phyloP scores from a whole-genome alignment of 2,113 vertebrate genomes.

The Chiloscyllium plagiosum region DNA sequence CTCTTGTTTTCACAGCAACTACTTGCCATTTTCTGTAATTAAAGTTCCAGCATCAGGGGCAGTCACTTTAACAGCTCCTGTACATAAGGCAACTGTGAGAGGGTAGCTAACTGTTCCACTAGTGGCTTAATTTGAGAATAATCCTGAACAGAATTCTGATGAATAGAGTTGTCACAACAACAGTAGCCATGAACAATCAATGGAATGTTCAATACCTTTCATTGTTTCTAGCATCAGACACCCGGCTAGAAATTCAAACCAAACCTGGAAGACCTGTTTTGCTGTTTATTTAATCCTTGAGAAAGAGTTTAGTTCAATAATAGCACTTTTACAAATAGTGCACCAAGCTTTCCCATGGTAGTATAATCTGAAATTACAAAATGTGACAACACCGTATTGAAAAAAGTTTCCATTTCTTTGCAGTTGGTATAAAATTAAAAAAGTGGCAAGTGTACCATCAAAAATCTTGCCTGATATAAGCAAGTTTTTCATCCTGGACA shows the following conservation, averaged over 20 bases:
- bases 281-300: not conserved
- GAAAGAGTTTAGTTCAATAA: not conserved
- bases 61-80: no score
- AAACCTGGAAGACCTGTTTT: not conserved
- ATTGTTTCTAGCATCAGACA: not conserved
- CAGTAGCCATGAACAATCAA: not conserved
- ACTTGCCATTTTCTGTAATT: no score
- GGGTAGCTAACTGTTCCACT: not conserved
- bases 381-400: not conserved
- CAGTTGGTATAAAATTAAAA: not conserved
- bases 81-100: no score
- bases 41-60: no score
- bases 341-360: not conserved
- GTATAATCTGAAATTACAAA: constrained; percentile 3
- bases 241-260: not conserved
- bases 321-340: not conserved
- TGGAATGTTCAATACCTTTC: not conserved
- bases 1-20: no score
- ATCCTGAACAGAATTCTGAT: not conserved
- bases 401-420: not conserved
- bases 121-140: not conserved
- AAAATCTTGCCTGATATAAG: not conserved
- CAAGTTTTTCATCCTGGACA: not conserved
- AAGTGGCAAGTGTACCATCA: not conserved
- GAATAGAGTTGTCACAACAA: not conserved